phyloP scores from a whole-genome alignment of 1,140 invertebrate genomes.

The Gonioctena quinquepunctata region DNA sequence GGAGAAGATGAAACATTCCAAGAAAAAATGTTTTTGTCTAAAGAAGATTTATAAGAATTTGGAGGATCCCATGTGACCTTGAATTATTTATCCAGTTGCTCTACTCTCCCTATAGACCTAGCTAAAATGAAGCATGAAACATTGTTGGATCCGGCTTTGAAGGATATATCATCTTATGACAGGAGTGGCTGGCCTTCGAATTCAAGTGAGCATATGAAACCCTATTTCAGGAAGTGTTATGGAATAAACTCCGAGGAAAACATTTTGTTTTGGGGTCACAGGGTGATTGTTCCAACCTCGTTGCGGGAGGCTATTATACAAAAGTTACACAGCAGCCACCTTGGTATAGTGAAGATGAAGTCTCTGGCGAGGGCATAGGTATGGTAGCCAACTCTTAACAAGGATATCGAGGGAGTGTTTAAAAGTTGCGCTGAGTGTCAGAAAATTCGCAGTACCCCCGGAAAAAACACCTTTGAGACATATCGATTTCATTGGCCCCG shows the following conservation, averaged over 20 bases:
- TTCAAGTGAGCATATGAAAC: background rate
- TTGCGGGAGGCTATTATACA: slow-evolving; percentile 32
- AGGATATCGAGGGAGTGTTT: slow-evolving; percentile 49
- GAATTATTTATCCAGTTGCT: background rate
- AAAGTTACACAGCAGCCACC: slow-evolving; percentile 51
- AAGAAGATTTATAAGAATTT: background rate
- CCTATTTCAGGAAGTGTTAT: background rate
- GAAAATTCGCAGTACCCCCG: background rate
- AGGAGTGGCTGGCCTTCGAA: background rate
- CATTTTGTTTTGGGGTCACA: slow-evolving; percentile 38
- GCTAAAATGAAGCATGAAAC: background rate
- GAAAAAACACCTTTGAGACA: slow-evolving; percentile 37
- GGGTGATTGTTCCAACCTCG: slow-evolving; percentile 38
- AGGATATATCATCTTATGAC: background rate
- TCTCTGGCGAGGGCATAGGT: slow-evolving; percentile 6
- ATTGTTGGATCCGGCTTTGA: background rate
- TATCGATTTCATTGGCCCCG: slow-evolving; percentile 56
- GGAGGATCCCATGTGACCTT: background rate
- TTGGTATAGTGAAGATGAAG: slow-evolving; percentile 45
- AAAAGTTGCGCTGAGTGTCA: slow-evolving; percentile 21
- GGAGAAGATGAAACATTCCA: background rate
- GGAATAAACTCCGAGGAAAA: background rate
- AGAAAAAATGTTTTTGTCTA: background rate
- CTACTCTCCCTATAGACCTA: background rate
- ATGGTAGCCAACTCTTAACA: slow-evolving; percentile 49